Percentiles rank a stretch among this genome's conserved stretches.
These are phyloP conservation scores for Microctenopoma steveboyesi DNA, from an alignment of 2,797 vertebrate genomes.

Conservation along the genomic window DNA sequence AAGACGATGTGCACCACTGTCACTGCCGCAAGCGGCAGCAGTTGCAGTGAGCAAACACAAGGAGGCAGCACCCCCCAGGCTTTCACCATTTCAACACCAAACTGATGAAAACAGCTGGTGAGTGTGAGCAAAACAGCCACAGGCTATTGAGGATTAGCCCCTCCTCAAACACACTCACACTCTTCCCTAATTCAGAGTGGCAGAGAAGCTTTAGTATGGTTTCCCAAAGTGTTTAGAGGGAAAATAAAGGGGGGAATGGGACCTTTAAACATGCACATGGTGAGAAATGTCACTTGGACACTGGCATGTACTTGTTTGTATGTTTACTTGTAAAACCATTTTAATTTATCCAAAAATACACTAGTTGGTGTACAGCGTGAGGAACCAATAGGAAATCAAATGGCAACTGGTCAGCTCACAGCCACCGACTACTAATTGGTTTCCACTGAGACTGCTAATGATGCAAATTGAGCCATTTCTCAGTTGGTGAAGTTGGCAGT, in stretches of 20 bases:
- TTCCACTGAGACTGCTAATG: constrained; percentile 45
- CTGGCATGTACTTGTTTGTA: constrained; percentile 5
- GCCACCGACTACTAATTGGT: constrained; percentile 49
- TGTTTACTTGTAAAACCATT: background rate
- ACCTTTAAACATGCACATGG: background rate
- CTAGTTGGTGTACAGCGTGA: background rate
- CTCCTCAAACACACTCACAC: constrained; percentile 14
- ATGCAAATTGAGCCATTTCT: constrained; percentile 50
- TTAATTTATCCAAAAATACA: constrained; percentile 19
- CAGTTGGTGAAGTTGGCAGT: constrained; percentile 25
- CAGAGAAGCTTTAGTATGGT: constrained; percentile 22
- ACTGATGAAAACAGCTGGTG: constrained; percentile 66
- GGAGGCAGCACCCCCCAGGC: constrained; percentile 74
- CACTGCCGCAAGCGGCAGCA: constrained; percentile 28
- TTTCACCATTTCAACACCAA: constrained; percentile 43
- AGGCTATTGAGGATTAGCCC: constrained; percentile 57
- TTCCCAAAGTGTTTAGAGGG: background rate
- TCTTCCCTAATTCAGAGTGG: constrained; percentile 17
- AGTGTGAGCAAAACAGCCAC: constrained; percentile 57
- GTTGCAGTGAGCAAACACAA: constrained; percentile 64
- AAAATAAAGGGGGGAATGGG: background rate
- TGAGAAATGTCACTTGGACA: constrained; percentile 9
- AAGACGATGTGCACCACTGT: constrained; percentile 19
- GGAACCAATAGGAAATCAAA: constrained; percentile 26
- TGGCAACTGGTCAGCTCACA: constrained; percentile 22